A percentile compares a stretch with the other conserved stretches of the same genome.
Conservation (phyloP, 2,113 vertebrate species). For the Oncorhynchus clarkii region DNA sequence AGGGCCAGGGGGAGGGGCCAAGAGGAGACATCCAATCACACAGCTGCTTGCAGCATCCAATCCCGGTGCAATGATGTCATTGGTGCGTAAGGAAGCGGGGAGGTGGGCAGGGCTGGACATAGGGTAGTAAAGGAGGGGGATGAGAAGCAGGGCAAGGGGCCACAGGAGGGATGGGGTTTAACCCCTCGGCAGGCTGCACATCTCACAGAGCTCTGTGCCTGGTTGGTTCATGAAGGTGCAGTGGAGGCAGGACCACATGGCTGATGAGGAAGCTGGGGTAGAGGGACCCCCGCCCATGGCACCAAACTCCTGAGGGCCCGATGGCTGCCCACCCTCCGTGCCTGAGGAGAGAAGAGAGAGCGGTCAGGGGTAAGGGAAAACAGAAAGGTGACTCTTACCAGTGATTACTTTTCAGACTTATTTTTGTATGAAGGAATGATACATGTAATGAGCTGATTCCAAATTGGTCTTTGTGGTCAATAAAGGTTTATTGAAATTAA, state of each 20-base stretch:
- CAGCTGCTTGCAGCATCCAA: conserved; percentile 34
- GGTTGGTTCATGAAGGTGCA: conserved; percentile 99
- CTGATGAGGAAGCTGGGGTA: conserved; percentile 66
- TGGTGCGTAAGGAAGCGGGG: neutral
- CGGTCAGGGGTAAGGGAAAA: neutral
- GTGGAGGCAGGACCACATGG: conserved; percentile 96
- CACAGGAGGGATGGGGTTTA: conserved; percentile 54
- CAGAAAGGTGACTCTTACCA: neutral
- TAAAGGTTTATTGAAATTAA: too few relatives aligned
- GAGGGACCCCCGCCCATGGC: conserved; percentile 78
- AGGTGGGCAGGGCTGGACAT: conserved; percentile 14
- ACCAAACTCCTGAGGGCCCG: conserved; percentile 85
- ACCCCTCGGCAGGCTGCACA: conserved; percentile 95
- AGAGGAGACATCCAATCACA: conserved; percentile 29
- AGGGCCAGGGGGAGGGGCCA: neutral
- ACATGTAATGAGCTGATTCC: too few relatives aligned
- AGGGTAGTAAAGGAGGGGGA: neutral
- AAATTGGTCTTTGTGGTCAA: too few relatives aligned
- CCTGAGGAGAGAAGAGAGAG: conserved; percentile 65
- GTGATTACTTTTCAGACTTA: too few relatives aligned
- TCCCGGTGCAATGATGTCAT: conserved; percentile 45
- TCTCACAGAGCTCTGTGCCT: conserved; percentile 95
- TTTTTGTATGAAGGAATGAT: too few relatives aligned
- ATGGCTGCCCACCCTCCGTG: conserved; percentile 87
- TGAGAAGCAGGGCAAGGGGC: neutral